Base-by-base conservation (phyloP, 2,113 vertebrate genomes). In the Xiphorhynchus elegans region DNA sequence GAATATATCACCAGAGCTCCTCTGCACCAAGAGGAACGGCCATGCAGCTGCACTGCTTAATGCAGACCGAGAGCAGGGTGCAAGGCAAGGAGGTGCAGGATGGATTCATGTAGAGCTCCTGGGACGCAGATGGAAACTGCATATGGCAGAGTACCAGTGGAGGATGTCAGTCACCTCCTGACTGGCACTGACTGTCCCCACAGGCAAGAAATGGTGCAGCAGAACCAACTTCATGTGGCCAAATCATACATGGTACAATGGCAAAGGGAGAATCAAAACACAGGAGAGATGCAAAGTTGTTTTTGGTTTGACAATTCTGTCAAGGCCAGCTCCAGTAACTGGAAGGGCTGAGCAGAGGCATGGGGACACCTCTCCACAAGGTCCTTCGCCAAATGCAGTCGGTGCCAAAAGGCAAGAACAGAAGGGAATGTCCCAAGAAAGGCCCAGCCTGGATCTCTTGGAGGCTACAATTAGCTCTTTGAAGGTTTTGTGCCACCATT, bases 111-210 rank as follows among this genome's bases (percentile, higher is more conserved):
- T 11, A 39, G 39, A 78, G 78, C 37, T 76, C 68, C 68, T 44
- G 56, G 50, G 52, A 59, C 11, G n/a, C 21, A 84, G 33, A 12
- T 4, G 52, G 47, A 84, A 89, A 84, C 3, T 26, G 50, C 4
- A 1, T 1, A 2, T 5, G 10, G 55, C 42, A 52, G 15, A 56
- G 44, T 42, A 50, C 23, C 10, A n/a, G 6, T 0, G n/a, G 15
- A 76, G 28, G 31, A 74, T 7, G 33, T 29, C 74, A 47, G 7
- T 37, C 58, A 31, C 73, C 60, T 87, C 76, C 47, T 7, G 7
- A 21, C 16, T 0, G 0, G 46, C 68, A 75, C 0, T 0, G 88
- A 62, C 16, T 28, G 33, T 47, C 8, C 35, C 63, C 44, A 47
- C 4, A 58, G 14, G 24, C 39, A 66, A 77, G 29, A 50, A 77